Evolutionary conservation across 2,888 invertebrate genomes (phyloP).

Genomic region (Papilio gigon): DNA sequence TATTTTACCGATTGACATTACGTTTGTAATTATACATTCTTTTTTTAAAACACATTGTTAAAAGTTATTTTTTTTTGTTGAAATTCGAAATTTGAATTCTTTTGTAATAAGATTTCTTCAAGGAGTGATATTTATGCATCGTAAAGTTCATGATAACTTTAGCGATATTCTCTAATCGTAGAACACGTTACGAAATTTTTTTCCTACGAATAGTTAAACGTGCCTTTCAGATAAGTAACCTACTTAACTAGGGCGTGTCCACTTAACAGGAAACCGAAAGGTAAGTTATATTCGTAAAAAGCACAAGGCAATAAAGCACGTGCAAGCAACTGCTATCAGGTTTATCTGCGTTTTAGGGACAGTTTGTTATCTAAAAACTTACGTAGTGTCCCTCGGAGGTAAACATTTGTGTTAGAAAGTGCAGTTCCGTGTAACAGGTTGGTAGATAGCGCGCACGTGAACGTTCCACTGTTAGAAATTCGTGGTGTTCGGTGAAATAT

Average conservation of each 20-base stretch:
- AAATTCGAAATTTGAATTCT: neutral
- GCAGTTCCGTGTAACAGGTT: conserved; percentile 78
- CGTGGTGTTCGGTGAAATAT: conserved; percentile 56
- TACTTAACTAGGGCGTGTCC: conserved; percentile 52
- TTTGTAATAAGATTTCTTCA: neutral
- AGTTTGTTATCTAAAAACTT: conserved; percentile 76
- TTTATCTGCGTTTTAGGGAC: conserved; percentile 72
- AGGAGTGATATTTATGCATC: neutral
- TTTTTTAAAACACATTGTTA: neutral
- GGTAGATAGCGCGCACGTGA: conserved; percentile 70
- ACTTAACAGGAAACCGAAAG: conserved; percentile 62
- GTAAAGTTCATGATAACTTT: neutral
- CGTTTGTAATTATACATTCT: neutral
- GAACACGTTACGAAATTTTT: neutral
- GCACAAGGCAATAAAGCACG: conserved; percentile 57
- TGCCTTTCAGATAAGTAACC: conserved; percentile 20
- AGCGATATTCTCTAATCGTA: neutral
- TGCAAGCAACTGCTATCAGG: conserved; percentile 59
- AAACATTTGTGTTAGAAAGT: conserved; percentile 82
- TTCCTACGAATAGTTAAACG: neutral
- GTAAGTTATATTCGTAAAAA: conserved; percentile 71
- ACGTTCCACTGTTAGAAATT: conserved; percentile 70
- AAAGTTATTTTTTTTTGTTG: neutral
- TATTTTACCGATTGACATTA: neutral
- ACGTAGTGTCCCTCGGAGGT: conserved; percentile 69